Conservation (phyloP, 2,113 vertebrate species). For the Phalacrocorax brasilianus region DNA sequence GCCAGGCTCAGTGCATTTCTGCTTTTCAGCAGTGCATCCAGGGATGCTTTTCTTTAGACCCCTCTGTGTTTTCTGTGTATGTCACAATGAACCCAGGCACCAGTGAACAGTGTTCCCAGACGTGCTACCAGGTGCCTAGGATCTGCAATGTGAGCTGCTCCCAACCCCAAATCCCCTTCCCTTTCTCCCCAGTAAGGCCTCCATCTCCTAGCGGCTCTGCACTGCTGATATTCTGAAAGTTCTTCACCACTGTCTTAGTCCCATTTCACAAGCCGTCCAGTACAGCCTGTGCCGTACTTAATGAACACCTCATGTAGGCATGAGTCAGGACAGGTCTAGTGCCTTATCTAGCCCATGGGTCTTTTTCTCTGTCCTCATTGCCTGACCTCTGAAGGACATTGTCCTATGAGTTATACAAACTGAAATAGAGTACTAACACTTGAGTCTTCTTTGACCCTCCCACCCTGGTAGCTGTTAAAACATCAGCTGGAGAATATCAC, state of each 20-base stretch:
- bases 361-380: neutral
- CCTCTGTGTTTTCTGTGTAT: neutral
- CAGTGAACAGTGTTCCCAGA: accelerated
- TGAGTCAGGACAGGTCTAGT: neutral
- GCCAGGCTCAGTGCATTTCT: neutral
- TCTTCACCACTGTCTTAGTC: neutral
- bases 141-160: accelerated
- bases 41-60: neutral
- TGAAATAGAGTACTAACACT: neutral
- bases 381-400: neutral
- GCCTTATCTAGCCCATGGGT: neutral
- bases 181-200: neutral
- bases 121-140: neutral
- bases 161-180: neutral
- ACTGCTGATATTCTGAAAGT: neutral
- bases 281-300: neutral
- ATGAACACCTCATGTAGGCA: neutral
- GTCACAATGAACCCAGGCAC: neutral
- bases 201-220: neutral
- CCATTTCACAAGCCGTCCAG: accelerated
- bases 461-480: neutral
- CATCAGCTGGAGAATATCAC: neutral
- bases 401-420: neutral
- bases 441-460: neutral
- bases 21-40: neutral